Percentiles rank a stretch among this genome's conserved stretches.
These are phyloP conservation scores for Anarsia innoxiella DNA, from an alignment of 2,888 invertebrate species.

Conservation along the genomic window DNA sequence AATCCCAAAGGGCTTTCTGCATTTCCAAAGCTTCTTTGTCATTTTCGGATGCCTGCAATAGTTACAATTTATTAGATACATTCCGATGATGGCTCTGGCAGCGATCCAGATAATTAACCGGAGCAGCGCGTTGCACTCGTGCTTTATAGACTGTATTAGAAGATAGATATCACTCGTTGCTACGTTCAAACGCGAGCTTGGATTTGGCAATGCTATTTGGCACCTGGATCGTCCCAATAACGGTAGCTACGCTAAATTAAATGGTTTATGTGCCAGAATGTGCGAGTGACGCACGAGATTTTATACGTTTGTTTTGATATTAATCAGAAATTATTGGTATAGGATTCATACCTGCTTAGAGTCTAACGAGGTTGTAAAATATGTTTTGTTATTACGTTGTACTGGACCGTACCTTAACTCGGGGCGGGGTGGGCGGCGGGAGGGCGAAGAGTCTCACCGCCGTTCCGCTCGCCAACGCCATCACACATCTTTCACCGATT, in stretches of 20 bases:
- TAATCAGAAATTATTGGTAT: too few relatives aligned
- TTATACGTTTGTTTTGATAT: too few relatives aligned
- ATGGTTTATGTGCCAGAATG: background rate
- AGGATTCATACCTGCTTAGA: too few relatives aligned
- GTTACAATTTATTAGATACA: background rate
- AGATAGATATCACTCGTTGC: too few relatives aligned
- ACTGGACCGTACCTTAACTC: constrained; percentile 57
- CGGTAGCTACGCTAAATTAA: background rate
- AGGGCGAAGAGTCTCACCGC: constrained; percentile 86
- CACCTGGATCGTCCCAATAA: background rate
- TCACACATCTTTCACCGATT: constrained; percentile 90
- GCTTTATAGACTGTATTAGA: too few relatives aligned
- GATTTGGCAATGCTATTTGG: background rate
- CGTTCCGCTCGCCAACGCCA: constrained; percentile 92
- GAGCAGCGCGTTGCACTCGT: too few relatives aligned
- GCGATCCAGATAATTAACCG: background rate
- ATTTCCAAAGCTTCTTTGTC: constrained; percentile 63
- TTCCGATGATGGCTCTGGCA: background rate
- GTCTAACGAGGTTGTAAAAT: too few relatives aligned
- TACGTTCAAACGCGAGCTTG: too few relatives aligned
- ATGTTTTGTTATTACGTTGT: too few relatives aligned
- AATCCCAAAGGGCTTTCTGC: constrained; percentile 58
- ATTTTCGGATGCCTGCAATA: constrained; percentile 55
- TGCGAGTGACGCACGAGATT: too few relatives aligned
- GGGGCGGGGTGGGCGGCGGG: constrained; percentile 74